Base-by-base conservation (phyloP, 2,113 vertebrate genomes). In the Psettodes erumei region DNA sequence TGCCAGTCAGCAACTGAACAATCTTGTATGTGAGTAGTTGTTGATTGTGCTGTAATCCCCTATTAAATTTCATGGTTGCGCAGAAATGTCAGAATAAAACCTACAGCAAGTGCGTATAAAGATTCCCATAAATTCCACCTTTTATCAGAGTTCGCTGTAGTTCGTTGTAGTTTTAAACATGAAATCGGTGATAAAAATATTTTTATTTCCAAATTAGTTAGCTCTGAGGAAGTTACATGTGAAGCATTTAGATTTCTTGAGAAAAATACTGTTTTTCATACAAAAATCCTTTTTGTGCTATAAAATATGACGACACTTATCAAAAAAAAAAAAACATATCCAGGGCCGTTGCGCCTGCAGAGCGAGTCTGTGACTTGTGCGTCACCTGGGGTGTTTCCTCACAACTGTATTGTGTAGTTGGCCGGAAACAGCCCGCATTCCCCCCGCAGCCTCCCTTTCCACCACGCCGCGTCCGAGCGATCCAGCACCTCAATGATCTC, bases 401-500 rank as follows among this genome's bases (percentile, higher is more conserved):
- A 94, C 65, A 83, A 25, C 50, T 6, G 66, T 3, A 71, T 78
- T 8, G 96, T 97, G 0, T 99, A 98, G 91, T 98, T 99, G 58
- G 96, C 88, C 1, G 98, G 98, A 85, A 99, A 98, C 71, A 99
- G 94, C 54, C 98, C 98, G 2, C 88, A 82, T 2, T 85, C 92
- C 23, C 95, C 95, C 48, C 91, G 92, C 74, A 97, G 94, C 13
- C 91, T 92, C 35, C 98, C 98, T 13, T 80, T 96, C 97, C 97
- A 99, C 98, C 98, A 99, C 0, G 94, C 94, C 0, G 92, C 55
- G 71, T 99, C 95, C 0, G 96, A 94, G 78, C 69, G 93, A 75
- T 99, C 97, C 77, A 98, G 59, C 37, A 99, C 96, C 33, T 99
- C 97, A 6, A 99, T 86, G 81, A 98, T 59, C 60, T 99, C 98